A percentile compares a stretch with the other conserved stretches of the same genome.
These are phyloP conservation scores for Chloebia gouldiae DNA, from an alignment of 2,113 vertebrate genomes.

Conservation along the genomic window DNA sequence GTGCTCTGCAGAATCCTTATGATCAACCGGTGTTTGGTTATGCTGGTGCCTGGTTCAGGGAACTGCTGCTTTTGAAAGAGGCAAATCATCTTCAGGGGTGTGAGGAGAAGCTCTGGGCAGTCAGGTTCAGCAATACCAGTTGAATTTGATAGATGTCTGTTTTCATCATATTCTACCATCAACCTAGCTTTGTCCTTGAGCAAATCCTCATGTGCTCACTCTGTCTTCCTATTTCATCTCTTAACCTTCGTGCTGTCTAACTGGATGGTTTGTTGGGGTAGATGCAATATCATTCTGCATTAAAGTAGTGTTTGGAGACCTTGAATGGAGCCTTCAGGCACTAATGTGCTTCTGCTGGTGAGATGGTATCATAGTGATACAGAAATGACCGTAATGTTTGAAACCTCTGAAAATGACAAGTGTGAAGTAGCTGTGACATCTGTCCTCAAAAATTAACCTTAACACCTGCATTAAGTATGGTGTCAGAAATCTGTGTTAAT, in stretches of 20 bases:
- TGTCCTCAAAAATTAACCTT: background rate
- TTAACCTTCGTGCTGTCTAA: background rate
- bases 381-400: background rate
- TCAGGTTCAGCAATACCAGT: background rate
- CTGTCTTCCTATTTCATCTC: background rate
- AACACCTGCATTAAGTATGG: background rate
- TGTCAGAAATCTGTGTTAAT: background rate
- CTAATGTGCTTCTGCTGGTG: background rate
- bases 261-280: background rate
- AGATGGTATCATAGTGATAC: background rate
- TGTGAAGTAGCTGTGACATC: background rate
- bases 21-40: background rate
- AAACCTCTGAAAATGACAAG: background rate
- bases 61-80: background rate
- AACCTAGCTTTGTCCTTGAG: background rate
- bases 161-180: background rate
- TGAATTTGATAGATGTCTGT: background rate
- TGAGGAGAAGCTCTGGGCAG: background rate
- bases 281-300: background rate
- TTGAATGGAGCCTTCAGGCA: background rate
- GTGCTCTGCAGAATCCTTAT: background rate
- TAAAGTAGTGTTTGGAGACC: background rate
- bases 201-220: background rate
- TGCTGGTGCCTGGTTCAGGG: background rate
- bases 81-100: background rate